These are phyloP conservation scores for Tetramorium alpestre DNA, from an alignment of 1,140 invertebrate species.

Conservation along the genomic window DNA sequence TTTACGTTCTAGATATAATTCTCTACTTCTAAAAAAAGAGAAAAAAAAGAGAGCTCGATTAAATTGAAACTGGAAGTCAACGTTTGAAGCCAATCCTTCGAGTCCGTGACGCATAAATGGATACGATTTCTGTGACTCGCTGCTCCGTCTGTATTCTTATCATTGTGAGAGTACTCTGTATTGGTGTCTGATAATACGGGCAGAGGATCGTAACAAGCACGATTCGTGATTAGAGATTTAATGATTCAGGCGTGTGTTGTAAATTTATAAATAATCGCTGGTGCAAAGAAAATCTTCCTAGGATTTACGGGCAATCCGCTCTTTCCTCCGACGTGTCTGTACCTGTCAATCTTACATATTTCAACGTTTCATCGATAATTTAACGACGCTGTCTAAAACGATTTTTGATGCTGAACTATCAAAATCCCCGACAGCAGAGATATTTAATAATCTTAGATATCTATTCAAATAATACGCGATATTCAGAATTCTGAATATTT, in stretches of 20 bases:
- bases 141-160: slow-evolving; percentile 24
- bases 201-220: neutral
- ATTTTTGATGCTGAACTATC: neutral
- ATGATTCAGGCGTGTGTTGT: slow-evolving; percentile 5
- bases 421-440: neutral
- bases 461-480: neutral
- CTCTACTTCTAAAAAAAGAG: neutral
- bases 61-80: neutral
- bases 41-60: neutral
- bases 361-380: slow-evolving; percentile 4
- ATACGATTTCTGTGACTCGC: neutral
- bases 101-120: neutral
- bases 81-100: neutral
- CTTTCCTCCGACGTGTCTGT: slow-evolving; percentile 38
- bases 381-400: neutral
- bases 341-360: slow-evolving; percentile 14
- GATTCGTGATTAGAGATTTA: slow-evolving; percentile 2
- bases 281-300: neutral
- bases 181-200: slow-evolving; percentile 29
- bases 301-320: slow-evolving; percentile 5
- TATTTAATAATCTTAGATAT: neutral
- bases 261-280: slow-evolving; percentile 35
- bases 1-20: neutral
- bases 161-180: slow-evolving; percentile 6
- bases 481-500: neutral